A percentile compares a stretch with the other conserved stretches of the same genome.
phyloP scores from a whole-genome alignment of 2,797 vertebrate species.

The Malacoraja senta region DNA sequence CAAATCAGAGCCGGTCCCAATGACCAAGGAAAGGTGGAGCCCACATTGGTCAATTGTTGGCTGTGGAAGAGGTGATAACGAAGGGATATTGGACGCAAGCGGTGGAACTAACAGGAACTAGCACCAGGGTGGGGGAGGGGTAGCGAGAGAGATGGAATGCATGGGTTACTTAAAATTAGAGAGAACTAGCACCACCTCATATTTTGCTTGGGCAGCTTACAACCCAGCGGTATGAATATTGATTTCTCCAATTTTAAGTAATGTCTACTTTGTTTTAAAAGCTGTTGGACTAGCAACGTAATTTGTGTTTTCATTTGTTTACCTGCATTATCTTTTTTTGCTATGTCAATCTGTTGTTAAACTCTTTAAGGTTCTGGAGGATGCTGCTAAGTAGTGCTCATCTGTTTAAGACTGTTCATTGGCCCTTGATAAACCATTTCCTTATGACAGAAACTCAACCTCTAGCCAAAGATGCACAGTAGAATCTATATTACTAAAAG shows the following conservation, averaged over 20 bases:
- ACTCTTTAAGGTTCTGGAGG: background rate
- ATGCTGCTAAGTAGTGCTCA: background rate
- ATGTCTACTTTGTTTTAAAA: background rate
- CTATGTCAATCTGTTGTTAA: background rate
- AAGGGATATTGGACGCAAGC: no score
- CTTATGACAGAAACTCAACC: background rate
- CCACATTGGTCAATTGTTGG: no score
- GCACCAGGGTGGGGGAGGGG: no score
- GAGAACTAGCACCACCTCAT: no score
- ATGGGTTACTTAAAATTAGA: no score
- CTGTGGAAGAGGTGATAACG: no score
- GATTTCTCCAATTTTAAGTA: background rate
- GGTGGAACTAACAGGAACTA: no score
- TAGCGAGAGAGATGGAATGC: no score
- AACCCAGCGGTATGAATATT: no score
- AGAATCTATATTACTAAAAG: background rate
- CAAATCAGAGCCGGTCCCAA: no score
- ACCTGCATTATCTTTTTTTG: background rate
- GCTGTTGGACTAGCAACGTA: background rate
- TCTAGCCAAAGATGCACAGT: background rate
- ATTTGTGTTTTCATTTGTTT: background rate
- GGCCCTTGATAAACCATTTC: background rate
- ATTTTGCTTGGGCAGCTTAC: no score
- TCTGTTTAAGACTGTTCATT: background rate
- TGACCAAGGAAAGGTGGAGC: no score